Percentiles rank a stretch among this genome's conserved stretches.
Conservation (phyloP, 2,113 vertebrate species). For the Anolis sagrei region DNA sequence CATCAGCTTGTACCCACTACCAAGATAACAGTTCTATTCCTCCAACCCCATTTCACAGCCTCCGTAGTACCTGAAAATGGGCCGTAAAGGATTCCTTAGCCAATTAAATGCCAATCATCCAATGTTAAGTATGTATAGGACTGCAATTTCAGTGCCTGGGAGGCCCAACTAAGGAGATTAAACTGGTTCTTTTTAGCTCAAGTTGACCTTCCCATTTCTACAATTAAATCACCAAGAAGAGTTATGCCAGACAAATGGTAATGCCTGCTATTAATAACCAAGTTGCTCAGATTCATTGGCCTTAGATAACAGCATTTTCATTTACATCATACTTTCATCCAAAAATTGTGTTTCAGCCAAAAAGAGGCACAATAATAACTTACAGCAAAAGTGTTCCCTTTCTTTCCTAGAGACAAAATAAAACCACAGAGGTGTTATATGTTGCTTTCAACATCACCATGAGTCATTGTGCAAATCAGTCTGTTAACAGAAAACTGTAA, state of each 20-base stretch:
- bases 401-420: not conserved
- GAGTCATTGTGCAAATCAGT: not conserved
- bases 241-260: conserved; percentile 12
- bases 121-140: not conserved
- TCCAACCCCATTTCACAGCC: too few species aligned
- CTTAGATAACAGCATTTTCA: not conserved
- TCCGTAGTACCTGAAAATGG: too few species aligned
- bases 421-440: not conserved
- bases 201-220: not conserved
- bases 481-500: not conserved
- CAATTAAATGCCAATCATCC: not conserved
- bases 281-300: conserved; percentile 8
- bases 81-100: too few species aligned
- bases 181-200: not conserved
- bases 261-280: conserved; percentile 22
- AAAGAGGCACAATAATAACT: not conserved
- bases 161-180: not conserved
- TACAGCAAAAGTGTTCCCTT: not conserved
- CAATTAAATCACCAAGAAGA: conserved; percentile 17
- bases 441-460: not conserved
- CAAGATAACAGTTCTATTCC: too few species aligned
- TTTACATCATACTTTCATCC: conserved; percentile 16
- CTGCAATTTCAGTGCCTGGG: not conserved
- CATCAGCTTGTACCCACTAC: too few species aligned
- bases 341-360: not conserved